These are phyloP conservation scores for Pungitius pungitius DNA, from an alignment of 2,113 vertebrate genomes.

Conservation along the genomic window DNA sequence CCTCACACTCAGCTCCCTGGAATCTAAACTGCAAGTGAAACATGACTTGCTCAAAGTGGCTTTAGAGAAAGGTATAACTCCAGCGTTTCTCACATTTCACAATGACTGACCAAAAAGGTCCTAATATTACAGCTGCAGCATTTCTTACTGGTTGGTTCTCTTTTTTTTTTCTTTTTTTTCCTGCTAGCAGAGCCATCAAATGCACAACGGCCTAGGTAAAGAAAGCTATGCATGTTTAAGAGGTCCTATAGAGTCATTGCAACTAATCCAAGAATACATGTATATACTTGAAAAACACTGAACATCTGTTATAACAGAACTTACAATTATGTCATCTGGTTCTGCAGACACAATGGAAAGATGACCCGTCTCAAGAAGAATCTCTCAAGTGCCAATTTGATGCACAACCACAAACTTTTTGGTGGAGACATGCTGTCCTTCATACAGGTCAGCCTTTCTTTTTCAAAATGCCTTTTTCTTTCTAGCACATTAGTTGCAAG, in stretches of 20 bases:
- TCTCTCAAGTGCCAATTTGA: slow-evolving; percentile 62
- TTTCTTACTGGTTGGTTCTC: background rate
- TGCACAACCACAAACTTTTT: slow-evolving; percentile 84
- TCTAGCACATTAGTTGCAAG: background rate
- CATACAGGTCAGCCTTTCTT: slow-evolving; percentile 70
- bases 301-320: background rate
- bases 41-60: slow-evolving; percentile 87
- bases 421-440: slow-evolving; percentile 83
- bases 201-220: slow-evolving; percentile 55
- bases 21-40: slow-evolving; percentile 85
- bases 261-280: background rate
- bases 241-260: background rate
- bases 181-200: slow-evolving; percentile 57
- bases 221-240: background rate
- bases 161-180: background rate
- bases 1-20: slow-evolving; percentile 78
- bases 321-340: slow-evolving; percentile 14
- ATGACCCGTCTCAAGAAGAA: slow-evolving; percentile 69
- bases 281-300: background rate
- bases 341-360: slow-evolving; percentile 68
- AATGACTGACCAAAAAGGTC: slow-evolving; percentile 6
- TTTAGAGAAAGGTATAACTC: slow-evolving; percentile 84
- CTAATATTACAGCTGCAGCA: background rate
- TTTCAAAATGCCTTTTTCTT: background rate
- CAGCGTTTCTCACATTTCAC: slow-evolving; percentile 28